Percentiles rank a stretch among this genome's conserved stretches.
phyloP scores from a whole-genome alignment of 1,140 invertebrate genomes.

The Euglossa dilemma region DNA sequence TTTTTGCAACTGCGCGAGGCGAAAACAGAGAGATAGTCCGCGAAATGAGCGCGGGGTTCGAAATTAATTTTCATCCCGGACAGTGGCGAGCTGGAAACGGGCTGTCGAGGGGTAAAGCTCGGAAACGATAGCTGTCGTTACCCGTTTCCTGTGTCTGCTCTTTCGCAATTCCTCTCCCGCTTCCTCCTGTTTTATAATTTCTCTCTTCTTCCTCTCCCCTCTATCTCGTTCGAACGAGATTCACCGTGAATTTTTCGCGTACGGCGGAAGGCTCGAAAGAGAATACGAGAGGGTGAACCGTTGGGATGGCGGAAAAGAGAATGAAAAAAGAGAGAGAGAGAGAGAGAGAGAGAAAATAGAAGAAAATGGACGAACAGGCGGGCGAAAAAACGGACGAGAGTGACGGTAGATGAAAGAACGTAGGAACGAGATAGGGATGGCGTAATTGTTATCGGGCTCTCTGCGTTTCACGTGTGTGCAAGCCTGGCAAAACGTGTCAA shows the following conservation, averaged over 20 bases:
- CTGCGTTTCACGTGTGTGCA: constrained; percentile 50
- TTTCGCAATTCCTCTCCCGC: constrained; percentile 3
- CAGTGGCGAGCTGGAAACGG: not conserved
- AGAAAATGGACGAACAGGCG: constrained; percentile 35
- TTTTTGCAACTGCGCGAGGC: not conserved
- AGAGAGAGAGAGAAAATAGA: constrained; percentile 27
- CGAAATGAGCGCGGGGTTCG: constrained; percentile 3
- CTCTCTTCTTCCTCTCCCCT: not conserved
- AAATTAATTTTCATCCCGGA: constrained; percentile 36
- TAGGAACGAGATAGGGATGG: constrained; percentile 56
- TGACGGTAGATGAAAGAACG: constrained; percentile 47
- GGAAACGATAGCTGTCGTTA: constrained; percentile 36
- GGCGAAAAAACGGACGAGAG: constrained; percentile 1
- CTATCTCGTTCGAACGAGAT: not conserved
- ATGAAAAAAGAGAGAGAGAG: not conserved
- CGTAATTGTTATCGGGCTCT: constrained; percentile 65
- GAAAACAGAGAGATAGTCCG: not conserved
- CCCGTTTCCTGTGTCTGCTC: not conserved
- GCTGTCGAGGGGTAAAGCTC: not conserved
- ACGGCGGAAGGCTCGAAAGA: not conserved
- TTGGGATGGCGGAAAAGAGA: too few species aligned
- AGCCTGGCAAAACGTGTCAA: constrained; percentile 72
- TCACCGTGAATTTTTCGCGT: not conserved
- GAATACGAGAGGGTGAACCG: not conserved
- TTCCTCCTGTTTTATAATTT: not conserved